Evolutionary conservation across 2,113 vertebrate species (phyloP).

Genomic region (Megaceryle torquata): DNA sequence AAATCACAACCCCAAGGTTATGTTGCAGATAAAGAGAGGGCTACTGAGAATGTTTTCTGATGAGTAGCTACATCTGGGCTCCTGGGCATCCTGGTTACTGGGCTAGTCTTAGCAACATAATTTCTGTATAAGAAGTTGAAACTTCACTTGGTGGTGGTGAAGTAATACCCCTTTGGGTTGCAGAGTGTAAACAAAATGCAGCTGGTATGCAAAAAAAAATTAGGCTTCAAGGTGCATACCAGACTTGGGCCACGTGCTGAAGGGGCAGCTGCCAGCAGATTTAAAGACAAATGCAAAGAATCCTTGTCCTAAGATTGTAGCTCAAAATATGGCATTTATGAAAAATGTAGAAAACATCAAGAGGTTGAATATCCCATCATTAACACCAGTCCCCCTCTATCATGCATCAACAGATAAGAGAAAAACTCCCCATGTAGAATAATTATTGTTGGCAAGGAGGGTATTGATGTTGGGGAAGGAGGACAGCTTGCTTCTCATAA

Average conservation of each 20-base stretch:
- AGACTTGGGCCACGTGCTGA: background rate
- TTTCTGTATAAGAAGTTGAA: background rate
- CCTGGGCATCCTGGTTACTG: background rate
- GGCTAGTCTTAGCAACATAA: background rate
- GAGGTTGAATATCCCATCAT: background rate
- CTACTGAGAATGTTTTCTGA: background rate
- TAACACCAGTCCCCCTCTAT: background rate
- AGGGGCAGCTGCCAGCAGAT: background rate
- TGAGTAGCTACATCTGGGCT: background rate
- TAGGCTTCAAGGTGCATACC: background rate
- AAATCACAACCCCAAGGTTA: background rate
- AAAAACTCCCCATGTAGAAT: background rate
- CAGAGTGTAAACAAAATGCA: background rate
- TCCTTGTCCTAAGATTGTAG: background rate
- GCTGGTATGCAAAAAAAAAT: background rate
- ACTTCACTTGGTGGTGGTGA: background rate
- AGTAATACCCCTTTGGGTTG: background rate
- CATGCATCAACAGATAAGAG: constrained; percentile 1
- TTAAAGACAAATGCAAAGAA: background rate
- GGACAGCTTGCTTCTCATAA: constrained; percentile 3
- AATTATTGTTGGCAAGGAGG: constrained; percentile 41
- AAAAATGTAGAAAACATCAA: background rate
- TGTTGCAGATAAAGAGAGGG: background rate
- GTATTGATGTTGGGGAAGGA: constrained; percentile 27
- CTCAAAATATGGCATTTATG: background rate